Evolutionary conservation across 1,140 invertebrate genomes (phyloP), one percentile per base, ranked within the genome.

Genomic region (Sycobia sp.): DNA sequence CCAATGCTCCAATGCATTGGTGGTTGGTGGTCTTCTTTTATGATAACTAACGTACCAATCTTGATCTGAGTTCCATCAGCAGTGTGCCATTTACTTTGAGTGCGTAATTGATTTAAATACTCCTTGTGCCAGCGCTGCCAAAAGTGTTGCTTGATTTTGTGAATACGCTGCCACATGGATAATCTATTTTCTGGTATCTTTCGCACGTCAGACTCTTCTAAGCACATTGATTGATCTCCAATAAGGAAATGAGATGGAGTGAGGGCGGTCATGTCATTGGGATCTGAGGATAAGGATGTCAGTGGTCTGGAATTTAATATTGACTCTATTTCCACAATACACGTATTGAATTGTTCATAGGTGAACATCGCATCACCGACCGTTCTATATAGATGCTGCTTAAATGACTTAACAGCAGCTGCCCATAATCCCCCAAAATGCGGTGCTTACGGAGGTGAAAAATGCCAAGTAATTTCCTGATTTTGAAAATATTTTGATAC

Each of bases 51-150:
- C 14, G 44, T 36, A 8, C 34, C 47, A n/a, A 60, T 5, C 13
- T 60, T 16, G 13, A 60, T 25, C 1, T 38, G 7, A 7, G 29
- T 25, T 34, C 5, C 32, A 14, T 7, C 10, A 3, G 5, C 7
- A 4, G 18, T 1, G 7, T 16, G 36, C 58, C 58, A 60, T 38
- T 60, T 60, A 5, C 13, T 25, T 1, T 43, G 16, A 5, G 29
- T 46, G 20, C 38, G 29, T 7, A 49, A 20, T 9, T 59, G 27
- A 22, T 49, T 46, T n/a, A 60, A 25, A n/a, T 60, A 60, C 10
- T 51, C 58, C 8, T 23, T 18, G 10, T 39, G 36, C 47, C 58
- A 60, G 3, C 46, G 1, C 11, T 27, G 7, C 58, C 58, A 60
- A 18, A 41, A 39, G 13, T 60, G 46, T 39, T 60, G 46, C n/a